phyloP scores from a whole-genome alignment of 1,140 invertebrate genomes.

The Archegozetes longisetosus region DNA sequence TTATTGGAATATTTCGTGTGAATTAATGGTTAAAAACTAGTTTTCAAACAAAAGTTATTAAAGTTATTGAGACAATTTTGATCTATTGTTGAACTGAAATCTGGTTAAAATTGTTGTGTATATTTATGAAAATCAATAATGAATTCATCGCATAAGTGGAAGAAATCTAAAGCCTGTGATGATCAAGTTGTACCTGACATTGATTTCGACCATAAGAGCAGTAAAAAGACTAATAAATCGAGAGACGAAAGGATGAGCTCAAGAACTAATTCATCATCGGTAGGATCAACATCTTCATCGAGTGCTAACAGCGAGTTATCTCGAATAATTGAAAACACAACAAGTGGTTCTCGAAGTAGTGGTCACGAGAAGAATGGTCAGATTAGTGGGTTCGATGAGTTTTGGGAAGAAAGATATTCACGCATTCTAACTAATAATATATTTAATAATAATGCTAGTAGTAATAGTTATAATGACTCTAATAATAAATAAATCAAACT shows the following conservation, averaged over 20 bases:
- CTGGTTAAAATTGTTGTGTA: no score
- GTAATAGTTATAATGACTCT: no score
- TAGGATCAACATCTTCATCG: background rate
- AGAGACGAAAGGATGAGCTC: no score
- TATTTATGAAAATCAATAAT: background rate
- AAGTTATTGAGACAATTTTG: no score
- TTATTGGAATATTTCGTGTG: no score
- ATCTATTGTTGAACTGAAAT: no score
- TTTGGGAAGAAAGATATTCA: background rate
- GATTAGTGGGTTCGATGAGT: background rate
- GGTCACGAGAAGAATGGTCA: background rate
- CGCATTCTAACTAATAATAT: background rate
- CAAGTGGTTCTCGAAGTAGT: background rate
- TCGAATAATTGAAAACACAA: background rate
- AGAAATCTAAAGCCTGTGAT: background rate
- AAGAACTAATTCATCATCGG: background rate
- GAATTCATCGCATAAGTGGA: background rate
- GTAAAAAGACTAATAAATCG: no score
- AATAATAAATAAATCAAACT: no score
- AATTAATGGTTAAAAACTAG: no score
- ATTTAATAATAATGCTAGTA: background rate
- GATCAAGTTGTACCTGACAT: background rate
- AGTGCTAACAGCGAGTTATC: no score
- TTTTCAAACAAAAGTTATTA: no score
- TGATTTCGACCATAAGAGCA: background rate